These are phyloP conservation scores for Zonotrichia leucophrys DNA, from an alignment of 2,113 vertebrate genomes.

Conservation along the genomic window DNA sequence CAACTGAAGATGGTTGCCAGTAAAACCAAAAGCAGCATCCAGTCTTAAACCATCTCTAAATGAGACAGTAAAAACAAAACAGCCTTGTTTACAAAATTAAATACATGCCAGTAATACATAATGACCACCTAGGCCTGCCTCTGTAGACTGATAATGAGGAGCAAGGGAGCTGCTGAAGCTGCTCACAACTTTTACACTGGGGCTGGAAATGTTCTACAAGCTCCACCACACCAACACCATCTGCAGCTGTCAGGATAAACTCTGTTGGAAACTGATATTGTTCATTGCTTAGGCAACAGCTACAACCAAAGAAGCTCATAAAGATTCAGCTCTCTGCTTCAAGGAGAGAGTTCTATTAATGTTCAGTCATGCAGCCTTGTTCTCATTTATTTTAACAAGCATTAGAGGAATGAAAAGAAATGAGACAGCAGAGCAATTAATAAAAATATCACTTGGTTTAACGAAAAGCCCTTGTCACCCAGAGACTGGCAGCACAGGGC, in stretches of 20 bases:
- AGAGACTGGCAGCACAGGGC: background rate
- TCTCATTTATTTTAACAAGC: background rate
- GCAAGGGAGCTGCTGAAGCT: background rate
- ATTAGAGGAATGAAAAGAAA: background rate
- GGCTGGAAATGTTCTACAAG: background rate
- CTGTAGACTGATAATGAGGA: background rate
- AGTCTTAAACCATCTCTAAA: background rate
- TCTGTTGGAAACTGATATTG: background rate
- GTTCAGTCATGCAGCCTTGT: background rate
- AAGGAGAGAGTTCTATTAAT: background rate
- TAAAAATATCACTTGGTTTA: background rate
- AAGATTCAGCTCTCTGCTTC: background rate
- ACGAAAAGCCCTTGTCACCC: background rate
- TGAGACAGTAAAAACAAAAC: background rate
- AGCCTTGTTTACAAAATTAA: background rate
- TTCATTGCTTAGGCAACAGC: background rate
- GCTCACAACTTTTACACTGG: background rate
- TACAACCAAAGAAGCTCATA: background rate
- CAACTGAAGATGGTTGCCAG: background rate
- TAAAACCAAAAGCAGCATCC: background rate
- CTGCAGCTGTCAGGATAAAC: slow-evolving; percentile 1
- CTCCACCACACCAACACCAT: background rate
- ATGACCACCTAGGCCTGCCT: background rate
- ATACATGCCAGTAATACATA: background rate
- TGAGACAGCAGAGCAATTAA: background rate